phyloP scores from a whole-genome alignment of 1,140 invertebrate genomes.

The Cotesia chilonis region DNA sequence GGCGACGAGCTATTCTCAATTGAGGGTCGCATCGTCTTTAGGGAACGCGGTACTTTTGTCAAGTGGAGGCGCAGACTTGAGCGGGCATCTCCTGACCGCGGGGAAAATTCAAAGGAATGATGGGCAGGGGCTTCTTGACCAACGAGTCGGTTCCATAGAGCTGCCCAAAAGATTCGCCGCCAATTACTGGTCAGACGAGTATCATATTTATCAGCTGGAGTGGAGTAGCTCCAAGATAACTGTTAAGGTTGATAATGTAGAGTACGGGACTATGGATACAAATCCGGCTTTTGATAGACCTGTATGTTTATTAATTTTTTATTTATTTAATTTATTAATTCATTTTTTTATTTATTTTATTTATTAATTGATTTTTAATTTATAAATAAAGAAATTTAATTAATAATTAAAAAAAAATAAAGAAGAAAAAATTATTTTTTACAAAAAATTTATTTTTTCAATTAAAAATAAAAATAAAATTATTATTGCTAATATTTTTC shows the following conservation, averaged over 20 bases:
- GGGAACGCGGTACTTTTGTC: constrained; percentile 49
- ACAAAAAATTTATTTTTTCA: not conserved
- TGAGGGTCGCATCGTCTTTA: constrained; percentile 50
- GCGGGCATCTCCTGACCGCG: constrained; percentile 48
- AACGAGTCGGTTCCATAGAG: not conserved
- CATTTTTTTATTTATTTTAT: too few relatives aligned
- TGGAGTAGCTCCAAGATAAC: constrained; percentile 68
- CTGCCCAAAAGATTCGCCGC: constrained; percentile 15
- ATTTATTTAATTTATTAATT: too few relatives aligned
- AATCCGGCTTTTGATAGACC: constrained; percentile 75
- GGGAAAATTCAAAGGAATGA: constrained; percentile 39
- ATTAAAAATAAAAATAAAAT: constrained; percentile 1
- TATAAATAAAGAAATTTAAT: too few relatives aligned
- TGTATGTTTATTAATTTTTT: constrained; percentile 61
- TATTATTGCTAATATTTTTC: constrained; percentile 43
- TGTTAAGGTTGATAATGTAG: constrained; percentile 67
- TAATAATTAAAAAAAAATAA: too few relatives aligned
- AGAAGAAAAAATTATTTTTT: too few relatives aligned
- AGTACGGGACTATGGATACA: constrained; percentile 61
- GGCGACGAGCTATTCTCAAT: constrained; percentile 7
- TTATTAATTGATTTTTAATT: too few relatives aligned
- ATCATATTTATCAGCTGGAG: constrained; percentile 70
- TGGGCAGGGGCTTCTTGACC: not conserved
- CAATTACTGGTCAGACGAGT: constrained; percentile 69
- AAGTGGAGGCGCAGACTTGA: constrained; percentile 42